phyloP scores from a whole-genome alignment of 2,888 invertebrate species.

The Tanypteryx hageni region DNA sequence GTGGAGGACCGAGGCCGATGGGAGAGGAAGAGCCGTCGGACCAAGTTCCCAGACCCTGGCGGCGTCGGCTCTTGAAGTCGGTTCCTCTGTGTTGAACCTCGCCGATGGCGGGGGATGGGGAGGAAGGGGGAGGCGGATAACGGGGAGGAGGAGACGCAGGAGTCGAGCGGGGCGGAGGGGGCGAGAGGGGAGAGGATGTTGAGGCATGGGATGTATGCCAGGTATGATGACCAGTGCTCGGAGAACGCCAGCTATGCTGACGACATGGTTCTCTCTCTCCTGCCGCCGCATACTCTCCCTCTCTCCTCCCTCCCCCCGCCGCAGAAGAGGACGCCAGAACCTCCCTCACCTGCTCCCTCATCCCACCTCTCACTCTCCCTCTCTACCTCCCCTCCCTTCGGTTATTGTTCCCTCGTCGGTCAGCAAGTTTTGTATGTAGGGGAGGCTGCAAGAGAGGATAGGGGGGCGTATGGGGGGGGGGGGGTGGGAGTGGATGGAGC shows the following conservation, averaged over 20 bases:
- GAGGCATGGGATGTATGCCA: conserved; percentile 66
- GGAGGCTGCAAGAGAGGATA: conserved; percentile 12
- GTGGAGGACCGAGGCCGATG: neutral
- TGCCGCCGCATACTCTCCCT: neutral
- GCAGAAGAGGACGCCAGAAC: neutral
- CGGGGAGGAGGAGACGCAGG: neutral
- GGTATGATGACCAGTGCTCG: conserved; percentile 67
- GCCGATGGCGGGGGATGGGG: neutral
- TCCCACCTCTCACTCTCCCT: neutral
- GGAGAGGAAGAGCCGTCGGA: neutral
- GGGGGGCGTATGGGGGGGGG: neutral
- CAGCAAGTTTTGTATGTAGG: conserved; percentile 55
- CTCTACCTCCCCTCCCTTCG: conserved; percentile 20
- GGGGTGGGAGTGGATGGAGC: neutral
- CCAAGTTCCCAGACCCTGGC: neutral
- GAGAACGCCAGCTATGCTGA: conserved; percentile 67
- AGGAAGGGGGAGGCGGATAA: neutral
- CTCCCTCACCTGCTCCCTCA: neutral
- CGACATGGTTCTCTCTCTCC: conserved; percentile 57
- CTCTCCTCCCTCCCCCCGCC: neutral
- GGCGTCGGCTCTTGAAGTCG: conserved; percentile 12
- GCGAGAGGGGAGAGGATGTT: conserved; percentile 67
- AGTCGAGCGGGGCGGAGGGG: conserved; percentile 47
- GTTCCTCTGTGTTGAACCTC: neutral
- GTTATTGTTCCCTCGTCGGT: conserved; percentile 44